Percentiles rank a stretch among this genome's conserved stretches.
Conservation (phyloP, 2,888 invertebrate genomes). For the Odontothrips loti region DNA sequence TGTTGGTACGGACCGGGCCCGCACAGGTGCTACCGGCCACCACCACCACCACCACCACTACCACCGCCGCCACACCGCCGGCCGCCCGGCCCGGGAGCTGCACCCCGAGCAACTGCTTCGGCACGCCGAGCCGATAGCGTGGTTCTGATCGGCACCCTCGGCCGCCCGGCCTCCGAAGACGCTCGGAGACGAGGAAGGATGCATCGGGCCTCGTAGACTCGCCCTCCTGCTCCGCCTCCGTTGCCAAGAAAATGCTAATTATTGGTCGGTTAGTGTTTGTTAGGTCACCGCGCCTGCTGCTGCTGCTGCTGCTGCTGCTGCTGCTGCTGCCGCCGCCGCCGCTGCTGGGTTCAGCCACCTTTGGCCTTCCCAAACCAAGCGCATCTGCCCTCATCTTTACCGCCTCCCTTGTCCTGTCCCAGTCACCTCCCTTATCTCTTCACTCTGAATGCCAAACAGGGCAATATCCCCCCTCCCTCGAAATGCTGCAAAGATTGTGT, state of each 20-base stretch:
- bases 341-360: not conserved
- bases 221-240: not conserved
- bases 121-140: too few relatives aligned
- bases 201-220: not conserved
- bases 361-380: not conserved
- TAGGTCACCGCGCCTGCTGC: not conserved
- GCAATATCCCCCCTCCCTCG: too few relatives aligned
- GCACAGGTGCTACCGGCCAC: not conserved
- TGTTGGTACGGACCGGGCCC: not conserved
- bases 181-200: not conserved
- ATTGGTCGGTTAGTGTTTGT: not conserved
- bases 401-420: not conserved
- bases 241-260: constrained; percentile 26
- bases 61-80: too few relatives aligned
- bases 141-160: too few relatives aligned
- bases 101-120: not conserved
- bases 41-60: not conserved
- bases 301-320: not conserved
- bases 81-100: too few relatives aligned
- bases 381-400: not conserved
- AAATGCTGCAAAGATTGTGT: too few relatives aligned
- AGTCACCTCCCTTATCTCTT: not conserved
- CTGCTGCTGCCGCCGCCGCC: not conserved
- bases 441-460: too few relatives aligned
- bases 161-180: not conserved